Evolutionary conservation across 92 coral and sea anemone species (phyloP).

Genomic region (Phenganax marumi): DNA sequence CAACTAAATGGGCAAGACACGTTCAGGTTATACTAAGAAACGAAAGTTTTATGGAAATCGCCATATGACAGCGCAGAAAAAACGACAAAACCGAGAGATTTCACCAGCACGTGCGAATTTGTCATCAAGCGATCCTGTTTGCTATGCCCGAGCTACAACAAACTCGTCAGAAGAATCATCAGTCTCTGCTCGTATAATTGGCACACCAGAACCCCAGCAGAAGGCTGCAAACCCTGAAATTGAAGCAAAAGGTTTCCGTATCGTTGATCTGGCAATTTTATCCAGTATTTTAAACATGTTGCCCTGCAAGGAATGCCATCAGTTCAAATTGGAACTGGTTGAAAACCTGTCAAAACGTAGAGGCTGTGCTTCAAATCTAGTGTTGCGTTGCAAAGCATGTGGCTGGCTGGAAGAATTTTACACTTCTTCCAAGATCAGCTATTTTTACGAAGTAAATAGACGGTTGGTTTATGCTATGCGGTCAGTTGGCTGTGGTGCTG

Average conservation of each 20-base stretch:
- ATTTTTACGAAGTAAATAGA: neutral
- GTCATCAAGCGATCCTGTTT: neutral
- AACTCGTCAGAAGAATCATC: neutral
- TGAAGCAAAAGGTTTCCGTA: constrained; percentile 9
- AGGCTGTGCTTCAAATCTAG: constrained; percentile 2
- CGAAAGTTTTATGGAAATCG: constrained; percentile 38
- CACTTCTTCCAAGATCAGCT: neutral
- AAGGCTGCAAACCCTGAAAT: neutral
- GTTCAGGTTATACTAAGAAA: constrained; percentile 24
- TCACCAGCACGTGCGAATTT: no score
- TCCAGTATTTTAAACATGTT: neutral
- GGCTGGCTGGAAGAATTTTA: neutral
- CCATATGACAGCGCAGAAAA: neutral
- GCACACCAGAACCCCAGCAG: constrained; percentile 2
- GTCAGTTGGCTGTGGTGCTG: neutral
- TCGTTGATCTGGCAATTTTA: constrained; percentile 20
- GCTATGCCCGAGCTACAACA: neutral
- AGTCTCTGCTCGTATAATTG: constrained; percentile 7
- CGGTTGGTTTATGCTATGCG: neutral
- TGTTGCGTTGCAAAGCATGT: neutral
- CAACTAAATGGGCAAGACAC: neutral
- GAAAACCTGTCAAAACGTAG: constrained; percentile 6
- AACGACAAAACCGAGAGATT: neutral
- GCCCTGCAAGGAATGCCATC: constrained; percentile 20
- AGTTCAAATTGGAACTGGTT: neutral